These are phyloP conservation scores for Lampropteryx suffumata DNA, from an alignment of 2,888 invertebrate genomes.

Conservation along the genomic window DNA sequence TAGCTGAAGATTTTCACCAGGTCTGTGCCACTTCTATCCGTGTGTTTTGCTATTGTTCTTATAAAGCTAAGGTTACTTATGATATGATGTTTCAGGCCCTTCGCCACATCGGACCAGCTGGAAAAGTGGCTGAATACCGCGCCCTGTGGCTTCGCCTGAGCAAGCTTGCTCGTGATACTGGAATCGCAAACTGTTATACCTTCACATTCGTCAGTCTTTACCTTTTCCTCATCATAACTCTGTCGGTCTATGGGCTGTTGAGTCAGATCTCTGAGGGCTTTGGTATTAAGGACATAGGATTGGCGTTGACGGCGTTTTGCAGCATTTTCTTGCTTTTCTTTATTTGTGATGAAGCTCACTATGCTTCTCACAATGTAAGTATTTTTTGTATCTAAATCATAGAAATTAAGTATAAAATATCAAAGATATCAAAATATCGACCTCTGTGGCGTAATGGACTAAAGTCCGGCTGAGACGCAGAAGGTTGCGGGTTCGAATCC, in stretches of 20 bases:
- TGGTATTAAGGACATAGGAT: conserved; percentile 87
- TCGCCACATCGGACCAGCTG: conserved; percentile 86
- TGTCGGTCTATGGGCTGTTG: conserved; percentile 88
- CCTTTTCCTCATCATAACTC: conserved; percentile 87
- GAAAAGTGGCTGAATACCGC: conserved; percentile 87
- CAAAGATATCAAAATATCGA: too few species aligned
- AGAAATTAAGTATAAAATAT: too few species aligned
- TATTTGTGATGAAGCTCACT: conserved; percentile 89
- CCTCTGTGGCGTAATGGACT: too few species aligned
- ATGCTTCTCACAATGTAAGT: conserved; percentile 87
- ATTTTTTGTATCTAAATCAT: too few species aligned
- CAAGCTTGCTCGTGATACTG: conserved; percentile 85
- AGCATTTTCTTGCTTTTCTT: conserved; percentile 86
- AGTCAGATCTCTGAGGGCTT: conserved; percentile 89
- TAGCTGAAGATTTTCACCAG: conserved; percentile 87
- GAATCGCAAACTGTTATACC: conserved; percentile 86
- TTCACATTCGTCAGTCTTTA: conserved; percentile 87
- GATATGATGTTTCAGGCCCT: conserved; percentile 78
- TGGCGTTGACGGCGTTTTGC: conserved; percentile 86
- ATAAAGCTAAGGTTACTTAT: too few species aligned
- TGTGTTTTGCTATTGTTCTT: too few species aligned
- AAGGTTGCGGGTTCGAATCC: too few species aligned
- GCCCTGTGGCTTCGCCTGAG: conserved; percentile 88
- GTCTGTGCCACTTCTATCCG: conserved; percentile 47
- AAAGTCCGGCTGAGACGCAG: too few species aligned